Evolutionary conservation across 2,888 invertebrate genomes (phyloP).

Genomic region (Spodoptera exigua): DNA sequence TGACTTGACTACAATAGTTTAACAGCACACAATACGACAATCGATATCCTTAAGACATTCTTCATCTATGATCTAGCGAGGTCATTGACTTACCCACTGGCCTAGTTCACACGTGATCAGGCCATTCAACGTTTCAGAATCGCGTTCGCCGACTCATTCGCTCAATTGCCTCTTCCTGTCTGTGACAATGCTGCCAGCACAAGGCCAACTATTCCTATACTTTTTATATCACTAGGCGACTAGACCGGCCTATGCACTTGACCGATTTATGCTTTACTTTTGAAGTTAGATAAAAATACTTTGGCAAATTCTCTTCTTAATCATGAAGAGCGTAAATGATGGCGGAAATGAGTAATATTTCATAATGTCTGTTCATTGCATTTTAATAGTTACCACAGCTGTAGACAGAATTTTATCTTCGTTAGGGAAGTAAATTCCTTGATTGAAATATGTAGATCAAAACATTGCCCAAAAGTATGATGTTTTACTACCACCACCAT

Average conservation of each 20-base stretch:
- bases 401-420: conserved; percentile 7
- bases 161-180: conserved; percentile 83
- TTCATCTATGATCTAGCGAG: conserved; percentile 58
- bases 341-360: not conserved
- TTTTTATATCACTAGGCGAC: conserved; percentile 38
- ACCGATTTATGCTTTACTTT: conserved; percentile 37
- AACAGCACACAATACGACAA: conserved; percentile 13
- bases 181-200: conserved; percentile 73
- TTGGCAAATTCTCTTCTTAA: too few relatives aligned
- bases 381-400: conserved; percentile 21
- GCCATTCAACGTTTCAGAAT: conserved; percentile 76
- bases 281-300: too few relatives aligned
- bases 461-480: conserved; percentile 40
- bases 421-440: conserved; percentile 26
- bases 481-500: conserved; percentile 38
- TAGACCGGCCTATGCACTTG: conserved; percentile 42
- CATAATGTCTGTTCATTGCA: conserved; percentile 9
- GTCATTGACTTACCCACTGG: conserved; percentile 77
- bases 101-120: conserved; percentile 84
- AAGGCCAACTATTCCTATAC: conserved; percentile 71
- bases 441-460: conserved; percentile 32
- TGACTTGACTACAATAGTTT: too few relatives aligned
- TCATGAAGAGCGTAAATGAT: too few relatives aligned
- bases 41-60: conserved; percentile 56
- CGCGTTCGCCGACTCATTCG: conserved; percentile 74